phyloP scores from a whole-genome alignment of 2,888 invertebrate genomes.

The Apamea crenata region DNA sequence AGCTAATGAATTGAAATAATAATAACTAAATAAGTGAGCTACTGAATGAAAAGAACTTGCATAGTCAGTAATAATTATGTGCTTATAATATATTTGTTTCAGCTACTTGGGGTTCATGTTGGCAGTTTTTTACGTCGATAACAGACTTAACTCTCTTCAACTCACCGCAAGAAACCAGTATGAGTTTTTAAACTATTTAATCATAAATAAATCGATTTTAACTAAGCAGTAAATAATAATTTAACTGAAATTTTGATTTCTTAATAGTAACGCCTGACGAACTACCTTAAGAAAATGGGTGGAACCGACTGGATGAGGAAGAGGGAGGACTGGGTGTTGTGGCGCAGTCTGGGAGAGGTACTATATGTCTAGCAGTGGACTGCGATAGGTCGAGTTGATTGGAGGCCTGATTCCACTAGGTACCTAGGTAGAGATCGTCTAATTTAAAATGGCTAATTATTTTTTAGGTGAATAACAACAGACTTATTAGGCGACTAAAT shows the following conservation, averaged over 20 bases:
- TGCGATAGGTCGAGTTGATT: not conserved
- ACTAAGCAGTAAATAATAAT: not conserved
- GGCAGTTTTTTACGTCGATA: conserved; percentile 50
- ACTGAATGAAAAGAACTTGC: not conserved
- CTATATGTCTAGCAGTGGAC: not conserved
- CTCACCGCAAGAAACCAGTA: fast-evolving
- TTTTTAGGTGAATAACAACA: too few species aligned
- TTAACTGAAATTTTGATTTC: not conserved
- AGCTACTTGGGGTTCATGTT: conserved; percentile 41
- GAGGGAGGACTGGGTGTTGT: not conserved
- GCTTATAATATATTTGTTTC: conserved; percentile 25
- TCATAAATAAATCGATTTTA: not conserved
- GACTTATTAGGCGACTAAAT: too few species aligned
- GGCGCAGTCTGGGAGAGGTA: not conserved
- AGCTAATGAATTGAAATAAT: not conserved
- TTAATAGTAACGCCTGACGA: not conserved
- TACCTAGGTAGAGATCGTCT: not conserved
- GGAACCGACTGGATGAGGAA: not conserved
- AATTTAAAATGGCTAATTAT: too few species aligned
- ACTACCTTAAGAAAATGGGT: not conserved
- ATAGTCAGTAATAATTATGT: not conserved
- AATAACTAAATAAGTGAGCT: not conserved
- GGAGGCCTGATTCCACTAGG: not conserved
- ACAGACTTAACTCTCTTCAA: not conserved
- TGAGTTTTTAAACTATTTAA: not conserved